Evolutionary conservation across 1,140 invertebrate genomes (phyloP), one percentile per base, ranked within the genome.

Genomic region (Drosophila arizonae): DNA sequence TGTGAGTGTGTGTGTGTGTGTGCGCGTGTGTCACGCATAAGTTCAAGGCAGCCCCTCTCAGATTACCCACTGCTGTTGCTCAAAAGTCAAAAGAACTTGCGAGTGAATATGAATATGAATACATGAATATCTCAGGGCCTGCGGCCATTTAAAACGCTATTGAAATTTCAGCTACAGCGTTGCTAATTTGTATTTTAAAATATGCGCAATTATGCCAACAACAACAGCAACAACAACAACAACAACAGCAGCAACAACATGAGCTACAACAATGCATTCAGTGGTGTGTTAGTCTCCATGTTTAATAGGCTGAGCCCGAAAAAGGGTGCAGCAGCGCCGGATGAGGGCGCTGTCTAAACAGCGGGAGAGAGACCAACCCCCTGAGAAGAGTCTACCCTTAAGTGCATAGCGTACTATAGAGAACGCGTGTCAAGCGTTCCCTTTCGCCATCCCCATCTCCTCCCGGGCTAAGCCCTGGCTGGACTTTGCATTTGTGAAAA

Each of bases 181-280:
- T 88, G 84, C 84, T 88, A 88, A 88, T 88, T 88, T 88, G 80
- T 88, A 84, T 88, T 88, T 88, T 88, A 88, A 88, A 88, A 88
- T 88, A 88, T 88, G 84, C 84, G 84, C 84, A 88, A 89, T 89
- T 84, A 88, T 77, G 79, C 60, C 76, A 88, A 60, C 57, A 76
- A 52, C 72, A 63, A 70, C 66, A 74, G 52, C 43, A 55, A 46
- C 51, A 69, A 54, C 45, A 64, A 61, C 71, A 57, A 56, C 51
- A 65, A 13, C 28, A 36, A 26, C 6, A 64, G 55, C 71, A 57
- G 51, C 51, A 65, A 13, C 28, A 36, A 30, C 6, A 51, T 1
- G 30, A 62, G 76, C n/a, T 15, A 17, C 43, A 76, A 85, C 81
- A 80, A 85, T 85, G 77, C 57, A 71, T 52, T 50, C 81, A 84